Evolutionary conservation across 2,797 vertebrate species (phyloP).

Genomic region (Chloroceryle inda): DNA sequence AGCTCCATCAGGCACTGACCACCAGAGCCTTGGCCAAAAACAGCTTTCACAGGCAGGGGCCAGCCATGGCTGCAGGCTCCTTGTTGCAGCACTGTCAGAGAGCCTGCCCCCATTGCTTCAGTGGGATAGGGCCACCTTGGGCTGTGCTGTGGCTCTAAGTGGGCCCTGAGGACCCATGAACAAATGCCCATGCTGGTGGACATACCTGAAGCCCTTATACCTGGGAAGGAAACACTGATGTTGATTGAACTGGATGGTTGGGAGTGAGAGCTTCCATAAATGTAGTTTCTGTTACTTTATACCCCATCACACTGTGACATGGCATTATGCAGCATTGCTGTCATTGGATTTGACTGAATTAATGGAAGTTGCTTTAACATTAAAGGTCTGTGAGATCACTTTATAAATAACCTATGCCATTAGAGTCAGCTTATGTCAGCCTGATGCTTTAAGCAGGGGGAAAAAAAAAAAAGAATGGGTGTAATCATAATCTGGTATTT

Average conservation of each 20-base stretch:
- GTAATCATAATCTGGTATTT: background rate
- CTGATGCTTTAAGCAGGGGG: background rate
- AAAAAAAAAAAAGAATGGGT: too few relatives aligned
- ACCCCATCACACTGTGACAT: fast-evolving
- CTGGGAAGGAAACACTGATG: background rate
- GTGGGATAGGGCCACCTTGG: too few relatives aligned
- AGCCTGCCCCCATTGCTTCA: too few relatives aligned
- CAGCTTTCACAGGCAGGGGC: background rate
- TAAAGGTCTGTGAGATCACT: background rate
- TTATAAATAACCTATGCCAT: background rate
- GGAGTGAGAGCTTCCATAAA: background rate
- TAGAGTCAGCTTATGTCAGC: background rate
- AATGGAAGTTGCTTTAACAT: background rate
- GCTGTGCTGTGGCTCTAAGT: background rate
- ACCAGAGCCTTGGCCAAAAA: background rate
- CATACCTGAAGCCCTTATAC: fast-evolving
- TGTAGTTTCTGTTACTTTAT: background rate
- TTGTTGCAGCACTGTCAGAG: fast-evolving
- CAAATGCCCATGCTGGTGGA: fast-evolving
- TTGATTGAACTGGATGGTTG: background rate
- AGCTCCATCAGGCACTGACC: background rate
- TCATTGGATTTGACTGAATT: background rate
- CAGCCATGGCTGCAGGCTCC: fast-evolving
- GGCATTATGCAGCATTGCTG: background rate
- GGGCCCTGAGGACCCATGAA: background rate